These are phyloP conservation scores for Meliscaeva auricollis DNA, from an alignment of 2,888 invertebrate species.

Conservation along the genomic window DNA sequence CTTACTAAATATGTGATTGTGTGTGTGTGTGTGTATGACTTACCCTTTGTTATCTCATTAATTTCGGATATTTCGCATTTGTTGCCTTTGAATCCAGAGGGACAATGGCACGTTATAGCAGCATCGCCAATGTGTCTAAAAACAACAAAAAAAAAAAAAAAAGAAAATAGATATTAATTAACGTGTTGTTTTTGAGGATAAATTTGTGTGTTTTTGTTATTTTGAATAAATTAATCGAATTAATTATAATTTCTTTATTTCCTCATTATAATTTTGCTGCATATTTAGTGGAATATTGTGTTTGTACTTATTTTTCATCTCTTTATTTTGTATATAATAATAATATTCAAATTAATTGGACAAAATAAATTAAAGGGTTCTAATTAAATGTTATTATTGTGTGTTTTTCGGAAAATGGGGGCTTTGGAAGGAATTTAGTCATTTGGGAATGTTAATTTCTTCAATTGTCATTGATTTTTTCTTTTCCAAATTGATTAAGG, in stretches of 20 bases:
- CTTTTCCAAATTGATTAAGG: too few species aligned
- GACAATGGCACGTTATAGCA: conserved; percentile 90
- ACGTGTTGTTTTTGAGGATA: neutral
- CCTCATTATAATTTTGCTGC: neutral
- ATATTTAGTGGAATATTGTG: neutral
- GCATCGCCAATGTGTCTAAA: conserved; percentile 90
- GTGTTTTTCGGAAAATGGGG: neutral
- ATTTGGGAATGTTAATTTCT: neutral
- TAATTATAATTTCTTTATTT: conserved; percentile 2
- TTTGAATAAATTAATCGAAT: conserved; percentile 30
- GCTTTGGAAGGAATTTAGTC: neutral
- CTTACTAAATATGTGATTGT: neutral
- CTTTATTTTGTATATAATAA: neutral
- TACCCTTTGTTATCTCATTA: conserved; percentile 82
- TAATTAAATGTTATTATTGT: conserved; percentile 8
- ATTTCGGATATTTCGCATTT: conserved; percentile 88
- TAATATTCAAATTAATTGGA: conserved; percentile 11
- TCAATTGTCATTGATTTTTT: neutral
- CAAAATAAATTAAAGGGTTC: conserved; percentile 2
- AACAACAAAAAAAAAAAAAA: conserved; percentile 79
- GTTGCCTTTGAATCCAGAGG: conserved; percentile 88
- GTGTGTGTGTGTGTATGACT: conserved; percentile 75
- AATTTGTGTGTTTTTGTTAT: conserved; percentile 3
- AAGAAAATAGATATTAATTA: conserved; percentile 23
- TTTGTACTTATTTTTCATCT: neutral